Percentiles rank a stretch among this genome's conserved stretches.
Conservation (phyloP, 2,797 vertebrate species). For the Otolemur crassicaudatus region DNA sequence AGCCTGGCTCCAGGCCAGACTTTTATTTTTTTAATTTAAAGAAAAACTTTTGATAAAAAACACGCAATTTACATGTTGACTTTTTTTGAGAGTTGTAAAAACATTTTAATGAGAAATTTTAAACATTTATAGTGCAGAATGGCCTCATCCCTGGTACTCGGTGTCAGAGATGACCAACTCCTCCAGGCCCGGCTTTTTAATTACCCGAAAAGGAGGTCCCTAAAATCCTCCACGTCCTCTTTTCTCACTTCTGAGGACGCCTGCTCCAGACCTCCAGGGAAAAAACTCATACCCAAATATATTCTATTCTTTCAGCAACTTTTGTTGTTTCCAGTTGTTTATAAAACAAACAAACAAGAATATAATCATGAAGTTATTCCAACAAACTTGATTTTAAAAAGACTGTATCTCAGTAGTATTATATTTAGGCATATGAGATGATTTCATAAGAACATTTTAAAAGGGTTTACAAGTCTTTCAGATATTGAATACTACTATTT, state of each 20-base stretch:
- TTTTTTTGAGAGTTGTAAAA: too few species aligned
- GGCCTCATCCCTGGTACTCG: too few species aligned
- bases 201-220: not conserved
- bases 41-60: too few species aligned
- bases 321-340: constrained; percentile 41
- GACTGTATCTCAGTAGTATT: not conserved
- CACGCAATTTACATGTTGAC: too few species aligned
- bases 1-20: not conserved
- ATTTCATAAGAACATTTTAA: not conserved
- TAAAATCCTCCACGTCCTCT: not conserved
- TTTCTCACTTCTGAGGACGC: not conserved
- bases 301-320: constrained; percentile 18
- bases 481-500: not conserved
- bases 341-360: constrained; percentile 3
- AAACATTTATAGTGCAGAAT: too few species aligned
- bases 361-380: not conserved
- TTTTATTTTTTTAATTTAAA: too few species aligned
- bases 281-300: not conserved
- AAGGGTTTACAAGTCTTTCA: constrained; percentile 16
- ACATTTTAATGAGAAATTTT: too few species aligned
- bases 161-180: too few species aligned
- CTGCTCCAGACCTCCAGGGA: not conserved
- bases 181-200: not conserved
- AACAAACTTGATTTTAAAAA: constrained; percentile 2
- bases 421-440: not conserved